Conservation (phyloP, 92 coral and sea anemone species). For the Porites rus region DNA sequence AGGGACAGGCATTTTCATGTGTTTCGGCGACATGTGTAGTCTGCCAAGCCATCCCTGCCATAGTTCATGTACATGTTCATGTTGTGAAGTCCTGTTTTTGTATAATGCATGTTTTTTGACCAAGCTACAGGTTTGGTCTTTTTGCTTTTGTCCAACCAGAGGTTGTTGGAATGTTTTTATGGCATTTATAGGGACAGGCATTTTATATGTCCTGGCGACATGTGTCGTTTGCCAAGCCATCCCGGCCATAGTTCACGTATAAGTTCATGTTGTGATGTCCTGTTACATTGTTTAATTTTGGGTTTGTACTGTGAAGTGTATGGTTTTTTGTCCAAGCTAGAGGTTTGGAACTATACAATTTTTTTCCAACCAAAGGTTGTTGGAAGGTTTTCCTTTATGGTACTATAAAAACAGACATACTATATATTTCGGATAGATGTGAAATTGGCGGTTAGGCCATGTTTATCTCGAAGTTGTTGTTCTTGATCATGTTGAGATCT, state of each 20-base stretch:
- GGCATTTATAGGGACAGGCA: not conserved
- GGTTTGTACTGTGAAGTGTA: not conserved
- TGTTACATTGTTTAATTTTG: not conserved
- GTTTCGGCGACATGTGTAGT: no score
- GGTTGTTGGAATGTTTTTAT: not conserved
- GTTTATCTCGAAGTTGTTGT: not conserved
- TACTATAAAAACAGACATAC: not conserved
- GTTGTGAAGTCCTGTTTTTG: no score
- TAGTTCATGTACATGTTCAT: no score
- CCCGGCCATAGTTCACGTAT: no score
- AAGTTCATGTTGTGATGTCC: no score
- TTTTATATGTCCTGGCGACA: no score
- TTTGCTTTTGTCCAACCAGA: not conserved
- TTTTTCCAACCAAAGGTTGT: conserved; percentile 12
- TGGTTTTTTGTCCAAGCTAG: conserved; percentile 9
- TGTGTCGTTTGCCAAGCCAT: no score
- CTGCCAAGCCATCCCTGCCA: no score
- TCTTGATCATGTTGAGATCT: not conserved
- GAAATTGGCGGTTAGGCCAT: not conserved
- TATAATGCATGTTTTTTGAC: no score
- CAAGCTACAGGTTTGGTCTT: no score
- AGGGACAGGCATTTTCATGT: no score
- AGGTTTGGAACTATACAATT: not conserved
- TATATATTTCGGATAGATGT: not conserved
- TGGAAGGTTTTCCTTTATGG: conserved; percentile 8